Evolutionary conservation across 2,113 vertebrate genomes (phyloP).

Genomic region (Amphilophus citrinellus): DNA sequence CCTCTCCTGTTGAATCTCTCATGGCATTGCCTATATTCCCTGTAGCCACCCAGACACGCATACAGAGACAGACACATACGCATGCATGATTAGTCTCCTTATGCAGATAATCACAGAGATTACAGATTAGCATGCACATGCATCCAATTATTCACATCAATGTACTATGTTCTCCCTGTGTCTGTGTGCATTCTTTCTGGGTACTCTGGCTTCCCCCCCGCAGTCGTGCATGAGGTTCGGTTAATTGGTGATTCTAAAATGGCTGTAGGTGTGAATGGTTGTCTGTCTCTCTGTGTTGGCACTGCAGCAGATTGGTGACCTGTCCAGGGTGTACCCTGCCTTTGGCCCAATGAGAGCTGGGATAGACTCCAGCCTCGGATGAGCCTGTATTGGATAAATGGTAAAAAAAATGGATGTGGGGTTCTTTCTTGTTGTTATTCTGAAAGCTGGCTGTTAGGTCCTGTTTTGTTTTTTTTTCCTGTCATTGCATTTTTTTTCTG

Average conservation of each 20-base stretch:
- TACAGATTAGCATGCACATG: constrained; percentile 16
- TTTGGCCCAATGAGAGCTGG: too few species aligned
- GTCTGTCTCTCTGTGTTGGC: too few species aligned
- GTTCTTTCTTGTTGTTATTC: not conserved
- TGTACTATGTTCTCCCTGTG: not conserved
- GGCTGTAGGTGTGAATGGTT: too few species aligned
- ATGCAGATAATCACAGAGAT: constrained; percentile 3
- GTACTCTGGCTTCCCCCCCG: too few species aligned
- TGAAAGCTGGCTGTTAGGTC: not conserved
- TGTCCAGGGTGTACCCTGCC: too few species aligned
- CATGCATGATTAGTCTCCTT: constrained; percentile 10
- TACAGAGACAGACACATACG: not conserved
- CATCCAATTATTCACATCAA: not conserved
- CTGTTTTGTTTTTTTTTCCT: not conserved
- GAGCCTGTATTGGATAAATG: too few species aligned
- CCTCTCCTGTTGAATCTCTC: constrained; percentile 43
- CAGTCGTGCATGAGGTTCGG: too few species aligned
- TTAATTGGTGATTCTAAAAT: too few species aligned
- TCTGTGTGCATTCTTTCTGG: too few species aligned
- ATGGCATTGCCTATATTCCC: constrained; percentile 16
- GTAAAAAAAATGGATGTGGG: too few species aligned
- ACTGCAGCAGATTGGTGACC: too few species aligned
- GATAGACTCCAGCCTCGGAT: too few species aligned
- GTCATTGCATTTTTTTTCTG: not conserved
- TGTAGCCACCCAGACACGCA: constrained; percentile 4